These are phyloP conservation scores for Syrrhaptes paradoxus DNA, from an alignment of 2,113 vertebrate genomes.

Conservation along the genomic window DNA sequence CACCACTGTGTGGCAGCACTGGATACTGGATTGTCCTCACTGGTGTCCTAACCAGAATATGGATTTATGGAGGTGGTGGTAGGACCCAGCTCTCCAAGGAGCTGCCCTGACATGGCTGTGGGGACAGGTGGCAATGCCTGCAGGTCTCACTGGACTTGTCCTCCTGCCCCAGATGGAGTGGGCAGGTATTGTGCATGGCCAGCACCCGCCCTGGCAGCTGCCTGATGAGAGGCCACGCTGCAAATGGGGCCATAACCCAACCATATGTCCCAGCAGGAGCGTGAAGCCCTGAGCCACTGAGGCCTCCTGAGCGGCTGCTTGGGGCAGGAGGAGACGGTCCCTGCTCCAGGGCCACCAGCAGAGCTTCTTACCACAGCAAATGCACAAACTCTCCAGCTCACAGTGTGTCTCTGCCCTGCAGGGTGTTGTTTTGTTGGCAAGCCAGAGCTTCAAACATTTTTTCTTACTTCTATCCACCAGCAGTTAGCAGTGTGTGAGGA, in stretches of 20 bases:
- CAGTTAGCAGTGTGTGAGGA: not conserved
- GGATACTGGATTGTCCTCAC: not conserved
- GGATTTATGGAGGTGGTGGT: not conserved
- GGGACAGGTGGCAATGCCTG: not conserved
- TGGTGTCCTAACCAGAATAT: not conserved
- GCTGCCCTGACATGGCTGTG: not conserved
- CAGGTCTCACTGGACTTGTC: not conserved
- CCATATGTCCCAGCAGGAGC: accelerated
- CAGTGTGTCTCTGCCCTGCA: not conserved
- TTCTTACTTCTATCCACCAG: not conserved
- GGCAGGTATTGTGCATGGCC: not conserved
- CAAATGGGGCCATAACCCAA: not conserved
- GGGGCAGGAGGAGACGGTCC: not conserved
- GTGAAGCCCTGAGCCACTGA: not conserved
- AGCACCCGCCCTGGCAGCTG: not conserved
- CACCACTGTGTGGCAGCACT: conserved; percentile 59
- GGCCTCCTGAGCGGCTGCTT: not conserved
- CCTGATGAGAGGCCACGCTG: accelerated
- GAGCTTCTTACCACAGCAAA: not conserved
- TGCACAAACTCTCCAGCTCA: not conserved
- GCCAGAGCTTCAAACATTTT: not conserved
- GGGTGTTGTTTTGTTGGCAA: not conserved
- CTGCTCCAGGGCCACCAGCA: not conserved
- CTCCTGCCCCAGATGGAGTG: not conserved
- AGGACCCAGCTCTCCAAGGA: not conserved